Evolutionary conservation across 2,888 invertebrate genomes (phyloP).

Genomic region (Geophilus truncorum): DNA sequence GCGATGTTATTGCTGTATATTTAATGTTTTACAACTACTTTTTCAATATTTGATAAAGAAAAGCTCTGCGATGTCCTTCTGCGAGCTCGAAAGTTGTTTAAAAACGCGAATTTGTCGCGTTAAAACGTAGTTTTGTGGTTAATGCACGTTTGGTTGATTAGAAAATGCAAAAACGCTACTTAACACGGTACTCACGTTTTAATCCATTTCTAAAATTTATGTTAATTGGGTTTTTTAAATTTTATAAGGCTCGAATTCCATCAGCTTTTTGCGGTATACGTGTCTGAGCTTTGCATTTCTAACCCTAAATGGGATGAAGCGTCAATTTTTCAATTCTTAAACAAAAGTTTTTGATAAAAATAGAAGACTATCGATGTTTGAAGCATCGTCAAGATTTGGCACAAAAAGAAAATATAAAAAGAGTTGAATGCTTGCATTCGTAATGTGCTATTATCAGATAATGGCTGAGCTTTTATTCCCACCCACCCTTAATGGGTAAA

Average conservation of each 20-base stretch:
- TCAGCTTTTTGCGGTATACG: too few species aligned
- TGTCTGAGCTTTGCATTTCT: too few species aligned
- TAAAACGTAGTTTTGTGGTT: background rate
- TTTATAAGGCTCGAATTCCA: too few species aligned
- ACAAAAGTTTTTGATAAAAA: background rate
- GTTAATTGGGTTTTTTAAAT: background rate
- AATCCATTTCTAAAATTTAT: background rate
- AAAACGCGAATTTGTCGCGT: too few species aligned
- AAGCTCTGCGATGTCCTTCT: too few species aligned
- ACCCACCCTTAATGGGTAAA: background rate
- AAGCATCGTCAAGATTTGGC: background rate
- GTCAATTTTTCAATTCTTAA: background rate
- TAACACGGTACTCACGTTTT: too few species aligned
- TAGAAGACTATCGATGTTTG: background rate
- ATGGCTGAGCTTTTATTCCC: slow-evolving; percentile 1
- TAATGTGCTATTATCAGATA: slow-evolving; percentile 18
- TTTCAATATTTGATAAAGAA: background rate
- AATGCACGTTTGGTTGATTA: too few species aligned
- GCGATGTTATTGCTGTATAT: background rate
- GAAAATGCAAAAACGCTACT: too few species aligned
- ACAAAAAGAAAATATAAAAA: background rate
- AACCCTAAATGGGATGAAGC: background rate
- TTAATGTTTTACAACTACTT: background rate
- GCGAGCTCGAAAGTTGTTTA: too few species aligned
- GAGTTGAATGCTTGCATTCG: background rate